phyloP scores from a whole-genome alignment of 2,888 invertebrate species.

The Digitonthophagus gazella region DNA sequence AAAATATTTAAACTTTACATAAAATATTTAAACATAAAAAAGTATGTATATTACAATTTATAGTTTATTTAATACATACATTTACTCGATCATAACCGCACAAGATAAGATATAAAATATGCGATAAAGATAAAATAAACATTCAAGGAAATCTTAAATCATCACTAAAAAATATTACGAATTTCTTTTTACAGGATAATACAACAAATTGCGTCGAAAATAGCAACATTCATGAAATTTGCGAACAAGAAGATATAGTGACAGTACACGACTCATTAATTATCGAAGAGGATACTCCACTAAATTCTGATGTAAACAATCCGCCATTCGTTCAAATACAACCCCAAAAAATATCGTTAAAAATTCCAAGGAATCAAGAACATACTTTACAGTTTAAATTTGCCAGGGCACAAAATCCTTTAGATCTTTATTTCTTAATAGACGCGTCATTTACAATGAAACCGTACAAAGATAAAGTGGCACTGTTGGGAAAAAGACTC shows the following conservation, averaged over 20 bases:
- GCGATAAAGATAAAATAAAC: too few relatives aligned
- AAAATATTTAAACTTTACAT: too few relatives aligned
- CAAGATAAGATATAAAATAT: too few relatives aligned
- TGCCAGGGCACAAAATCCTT: conserved; percentile 67
- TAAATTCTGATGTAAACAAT: conserved; percentile 33
- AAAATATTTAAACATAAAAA: too few relatives aligned
- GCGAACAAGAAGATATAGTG: background rate
- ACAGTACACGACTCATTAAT: background rate
- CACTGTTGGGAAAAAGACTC: conserved; percentile 53
- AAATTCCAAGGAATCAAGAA: conserved; percentile 53
- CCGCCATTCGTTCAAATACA: conserved; percentile 52
- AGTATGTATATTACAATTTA: too few relatives aligned
- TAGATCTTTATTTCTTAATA: conserved; percentile 80
- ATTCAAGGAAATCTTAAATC: too few relatives aligned
- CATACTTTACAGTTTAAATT: conserved; percentile 52
- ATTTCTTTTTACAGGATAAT: background rate
- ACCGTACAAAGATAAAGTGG: conserved; percentile 55
- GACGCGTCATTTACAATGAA: conserved; percentile 74
- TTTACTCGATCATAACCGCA: too few relatives aligned
- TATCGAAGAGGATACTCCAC: conserved; percentile 32
- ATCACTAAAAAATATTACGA: too few relatives aligned
- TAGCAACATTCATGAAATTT: background rate
- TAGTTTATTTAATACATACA: too few relatives aligned
- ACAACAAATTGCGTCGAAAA: background rate
- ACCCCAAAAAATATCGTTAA: conserved; percentile 57